Evolutionary conservation across 1,140 invertebrate genomes (phyloP).

Genomic region (Formica selysi): DNA sequence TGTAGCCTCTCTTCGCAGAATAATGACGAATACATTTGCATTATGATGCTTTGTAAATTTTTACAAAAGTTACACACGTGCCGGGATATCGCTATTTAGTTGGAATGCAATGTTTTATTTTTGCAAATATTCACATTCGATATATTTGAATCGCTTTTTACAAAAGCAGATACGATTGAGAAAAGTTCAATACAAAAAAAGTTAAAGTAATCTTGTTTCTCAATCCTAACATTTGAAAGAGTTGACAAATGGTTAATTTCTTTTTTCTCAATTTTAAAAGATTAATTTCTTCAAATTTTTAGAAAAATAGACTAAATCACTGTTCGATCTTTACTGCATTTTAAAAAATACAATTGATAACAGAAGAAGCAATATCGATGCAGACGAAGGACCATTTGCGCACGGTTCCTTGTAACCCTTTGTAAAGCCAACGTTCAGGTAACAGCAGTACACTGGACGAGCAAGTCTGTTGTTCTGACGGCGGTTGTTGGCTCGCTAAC

Average conservation of each 20-base stretch:
- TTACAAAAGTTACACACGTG: slow-evolving; percentile 31
- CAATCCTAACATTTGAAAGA: not conserved
- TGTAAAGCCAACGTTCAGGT: slow-evolving; percentile 71
- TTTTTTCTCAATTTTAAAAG: not conserved
- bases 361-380: slow-evolving; percentile 30
- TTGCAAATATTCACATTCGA: slow-evolving; percentile 18
- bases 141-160: slow-evolving; percentile 9
- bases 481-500: slow-evolving; percentile 78
- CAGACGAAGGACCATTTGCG: slow-evolving; percentile 56
- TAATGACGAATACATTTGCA: slow-evolving; percentile 31
- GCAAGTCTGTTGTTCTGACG: slow-evolving; percentile 77
- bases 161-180: not conserved
- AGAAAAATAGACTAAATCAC: not conserved
- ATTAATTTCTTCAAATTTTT: slow-evolving; percentile 25
- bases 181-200: not conserved
- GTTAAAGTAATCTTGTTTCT: not conserved
- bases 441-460: slow-evolving; percentile 69
- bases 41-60: slow-evolving; percentile 56
- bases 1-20: slow-evolving; percentile 4
- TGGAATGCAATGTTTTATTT: slow-evolving; percentile 18
- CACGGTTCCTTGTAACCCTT: slow-evolving; percentile 69
- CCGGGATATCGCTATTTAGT: slow-evolving; percentile 19
- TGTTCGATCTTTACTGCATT: not conserved
- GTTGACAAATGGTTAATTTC: not conserved
- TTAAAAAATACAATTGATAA: not conserved